Base-by-base conservation (phyloP, 2,888 invertebrate species). In the Ceramica pisi region DNA sequence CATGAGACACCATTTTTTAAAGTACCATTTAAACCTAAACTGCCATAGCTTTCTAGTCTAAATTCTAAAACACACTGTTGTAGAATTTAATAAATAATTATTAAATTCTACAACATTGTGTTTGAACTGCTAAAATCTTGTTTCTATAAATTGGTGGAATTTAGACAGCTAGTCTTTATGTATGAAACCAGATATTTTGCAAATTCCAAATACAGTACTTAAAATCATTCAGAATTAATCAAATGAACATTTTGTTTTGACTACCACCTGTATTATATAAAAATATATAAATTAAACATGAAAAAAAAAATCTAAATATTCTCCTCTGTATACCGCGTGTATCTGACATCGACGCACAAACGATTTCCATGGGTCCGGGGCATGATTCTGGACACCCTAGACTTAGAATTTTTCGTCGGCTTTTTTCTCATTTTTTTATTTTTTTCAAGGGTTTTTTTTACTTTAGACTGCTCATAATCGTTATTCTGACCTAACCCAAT, bases 191-290 rank as follows among this genome's bases (percentile, higher is more conserved):
- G 60, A 56, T 67, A 55, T 48, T 66, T 23, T 23, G 50, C 55
- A 48, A 60, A 70, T 67, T 41, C 5, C n/a, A 69, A 67, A 71
- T n/a, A 44, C 26, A 61, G 57, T 48, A 51, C 70, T 61, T 53
- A 67, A 67, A 67, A 9, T 9, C 50, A 65, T 62, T 71, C 26
- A 51, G 23, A 71, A 56, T 38, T 14, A 67, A 73, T 68, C 48
- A 66, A 67, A 68, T 55, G 44, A 63, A 61, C 50, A 67, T 65
- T 62, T 55, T 73, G 72, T 80, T 81, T 50, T 79, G 79, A 75
- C 67, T 67, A 65, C 26, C 38, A 53, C 48, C 38, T 57, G 41
- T 41, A 81, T 71, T 63, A 55, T 67, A 10, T 19, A 60, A 67
- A 63, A 61, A 66, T 67, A 68, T 67, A 38, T 57, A 71, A 69